Percentiles rank a stretch among this genome's conserved stretches.
Evolutionary conservation across 2,888 invertebrate species (phyloP).

Genomic region (Calameuta filiformis): DNA sequence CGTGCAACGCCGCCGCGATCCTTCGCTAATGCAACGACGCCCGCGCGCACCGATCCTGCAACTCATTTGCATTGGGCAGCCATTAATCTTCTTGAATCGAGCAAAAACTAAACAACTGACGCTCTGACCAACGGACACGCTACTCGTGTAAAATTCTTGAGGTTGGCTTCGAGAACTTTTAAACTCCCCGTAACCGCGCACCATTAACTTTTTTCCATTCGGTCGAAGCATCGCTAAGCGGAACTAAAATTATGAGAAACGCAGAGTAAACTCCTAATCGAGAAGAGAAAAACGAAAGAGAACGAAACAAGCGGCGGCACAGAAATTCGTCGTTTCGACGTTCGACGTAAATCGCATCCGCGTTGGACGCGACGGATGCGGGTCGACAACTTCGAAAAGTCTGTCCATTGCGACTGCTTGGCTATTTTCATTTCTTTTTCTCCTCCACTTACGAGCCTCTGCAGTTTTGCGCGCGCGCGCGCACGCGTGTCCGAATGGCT

Average conservation of each 20-base stretch:
- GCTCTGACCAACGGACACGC: constrained; percentile 28
- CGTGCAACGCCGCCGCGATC: constrained; percentile 2
- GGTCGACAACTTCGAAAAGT: too few species aligned
- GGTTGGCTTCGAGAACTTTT: neutral
- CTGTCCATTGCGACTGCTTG: too few species aligned
- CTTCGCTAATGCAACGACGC: too few species aligned
- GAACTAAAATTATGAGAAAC: too few species aligned
- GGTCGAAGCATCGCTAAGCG: too few species aligned
- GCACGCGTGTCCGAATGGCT: too few species aligned
- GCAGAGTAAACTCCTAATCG: too few species aligned
- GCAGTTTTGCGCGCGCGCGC: neutral
- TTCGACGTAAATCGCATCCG: neutral
- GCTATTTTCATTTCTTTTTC: neutral
- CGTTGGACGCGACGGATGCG: too few species aligned
- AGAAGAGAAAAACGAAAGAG: neutral
- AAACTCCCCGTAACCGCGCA: too few species aligned
- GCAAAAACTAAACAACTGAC: constrained; percentile 41
- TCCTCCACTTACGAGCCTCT: neutral
- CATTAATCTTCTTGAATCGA: constrained; percentile 43
- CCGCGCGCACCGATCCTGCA: neutral
- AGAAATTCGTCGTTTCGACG: neutral
- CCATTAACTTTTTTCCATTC: too few species aligned
- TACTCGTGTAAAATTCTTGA: constrained; percentile 6
- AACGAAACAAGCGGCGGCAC: neutral
- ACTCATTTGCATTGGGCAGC: constrained; percentile 44